Conservation (phyloP, 2,797 vertebrate species). For the Merluccius polli region DNA sequence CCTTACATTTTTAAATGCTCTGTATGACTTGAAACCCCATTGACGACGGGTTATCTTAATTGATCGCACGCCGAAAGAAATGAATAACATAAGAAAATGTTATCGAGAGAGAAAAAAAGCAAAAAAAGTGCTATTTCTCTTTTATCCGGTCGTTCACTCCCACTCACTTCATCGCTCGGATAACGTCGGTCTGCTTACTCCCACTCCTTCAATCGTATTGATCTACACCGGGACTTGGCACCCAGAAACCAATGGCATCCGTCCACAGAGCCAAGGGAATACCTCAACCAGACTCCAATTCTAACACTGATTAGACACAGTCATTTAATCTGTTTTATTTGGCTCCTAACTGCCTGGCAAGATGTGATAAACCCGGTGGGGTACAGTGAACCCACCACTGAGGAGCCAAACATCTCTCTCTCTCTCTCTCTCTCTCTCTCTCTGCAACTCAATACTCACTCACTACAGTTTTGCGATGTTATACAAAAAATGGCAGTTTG, state of each 20-base stretch:
- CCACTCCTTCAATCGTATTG: neutral
- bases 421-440: no score
- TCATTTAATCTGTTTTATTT: neutral
- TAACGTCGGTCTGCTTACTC: neutral
- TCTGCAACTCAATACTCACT: conserved; percentile 18
- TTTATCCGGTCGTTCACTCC: neutral
- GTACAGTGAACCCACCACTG: conserved; percentile 20
- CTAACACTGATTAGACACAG: neutral
- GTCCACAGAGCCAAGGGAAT: neutral
- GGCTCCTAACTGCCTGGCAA: neutral
- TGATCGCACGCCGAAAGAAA: neutral
- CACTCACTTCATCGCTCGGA: neutral
- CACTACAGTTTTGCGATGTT: conserved; percentile 37
- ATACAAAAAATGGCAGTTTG: conserved; percentile 32
- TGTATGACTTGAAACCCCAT: neutral
- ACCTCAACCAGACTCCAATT: neutral
- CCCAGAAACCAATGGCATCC: neutral
- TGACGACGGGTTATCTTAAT: neutral
- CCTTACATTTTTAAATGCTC: neutral
- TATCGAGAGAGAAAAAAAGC: neutral
- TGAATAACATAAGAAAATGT: neutral
- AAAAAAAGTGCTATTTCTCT: neutral
- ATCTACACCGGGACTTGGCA: neutral
- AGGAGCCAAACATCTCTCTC: conserved; percentile 30
- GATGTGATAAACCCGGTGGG: neutral